Evolutionary conservation across 2,113 vertebrate genomes (phyloP).

Genomic region (Hepsetus odoe): DNA sequence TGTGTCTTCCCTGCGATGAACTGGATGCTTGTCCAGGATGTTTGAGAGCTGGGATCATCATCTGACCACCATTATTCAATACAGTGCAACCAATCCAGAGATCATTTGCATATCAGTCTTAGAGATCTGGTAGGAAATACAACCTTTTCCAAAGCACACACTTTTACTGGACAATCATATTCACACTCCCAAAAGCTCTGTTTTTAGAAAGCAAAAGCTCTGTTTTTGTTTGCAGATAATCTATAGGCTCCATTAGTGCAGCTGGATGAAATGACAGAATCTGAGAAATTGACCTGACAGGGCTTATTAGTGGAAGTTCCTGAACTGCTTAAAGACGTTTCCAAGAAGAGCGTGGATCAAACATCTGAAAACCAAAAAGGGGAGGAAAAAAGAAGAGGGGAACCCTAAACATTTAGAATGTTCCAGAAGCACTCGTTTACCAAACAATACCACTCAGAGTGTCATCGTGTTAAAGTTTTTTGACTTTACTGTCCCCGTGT

Average conservation of each 20-base stretch:
- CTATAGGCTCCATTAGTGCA: background rate
- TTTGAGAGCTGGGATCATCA: too few species aligned
- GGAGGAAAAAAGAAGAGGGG: constrained; percentile 21
- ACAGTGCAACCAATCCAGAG: too few species aligned
- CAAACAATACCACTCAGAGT: constrained; percentile 1
- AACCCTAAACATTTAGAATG: too few species aligned
- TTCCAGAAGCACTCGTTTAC: background rate
- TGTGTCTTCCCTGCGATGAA: too few species aligned
- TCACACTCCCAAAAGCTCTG: background rate
- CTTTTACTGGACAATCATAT: background rate
- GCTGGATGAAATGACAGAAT: background rate
- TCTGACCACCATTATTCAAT: too few species aligned
- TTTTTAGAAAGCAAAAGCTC: background rate
- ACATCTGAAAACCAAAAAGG: background rate
- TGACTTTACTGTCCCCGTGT: too few species aligned
- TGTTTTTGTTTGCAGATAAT: background rate
- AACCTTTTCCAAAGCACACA: too few species aligned
- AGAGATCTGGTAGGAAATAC: too few species aligned
- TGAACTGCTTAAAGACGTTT: background rate
- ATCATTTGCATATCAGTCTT: too few species aligned
- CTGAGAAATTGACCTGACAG: background rate
- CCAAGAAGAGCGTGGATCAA: background rate
- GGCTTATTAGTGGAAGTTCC: background rate
- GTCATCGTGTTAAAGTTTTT: constrained; percentile 58
- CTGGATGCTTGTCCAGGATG: too few species aligned